A percentile compares a stretch with the other conserved stretches of the same genome.
Evolutionary conservation across 2,888 invertebrate species (phyloP).

Genomic region (Cataglyphis altisquamis): DNA sequence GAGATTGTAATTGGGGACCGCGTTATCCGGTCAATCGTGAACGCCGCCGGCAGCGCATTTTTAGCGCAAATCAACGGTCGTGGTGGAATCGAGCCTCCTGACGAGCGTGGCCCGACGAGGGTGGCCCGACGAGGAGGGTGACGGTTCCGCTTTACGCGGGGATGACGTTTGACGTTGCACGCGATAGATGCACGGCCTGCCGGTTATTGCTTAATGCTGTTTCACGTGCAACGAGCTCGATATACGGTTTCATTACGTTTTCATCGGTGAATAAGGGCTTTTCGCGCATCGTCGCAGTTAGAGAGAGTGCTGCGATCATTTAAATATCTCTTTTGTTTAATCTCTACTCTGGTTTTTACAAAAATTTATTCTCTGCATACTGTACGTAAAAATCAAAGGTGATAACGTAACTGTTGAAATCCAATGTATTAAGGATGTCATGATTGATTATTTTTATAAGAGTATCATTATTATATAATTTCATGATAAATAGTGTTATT

Average conservation of each 20-base stretch:
- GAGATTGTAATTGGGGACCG: conserved; percentile 79
- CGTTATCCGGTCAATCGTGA: conserved; percentile 78
- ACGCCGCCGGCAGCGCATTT: conserved; percentile 72
- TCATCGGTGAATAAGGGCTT: conserved; percentile 10
- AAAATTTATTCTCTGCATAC: neutral
- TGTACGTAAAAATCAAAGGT: neutral
- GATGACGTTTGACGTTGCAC: conserved; percentile 79
- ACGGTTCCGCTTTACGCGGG: conserved; percentile 47
- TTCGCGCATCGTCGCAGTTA: neutral
- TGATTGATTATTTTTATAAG: neutral
- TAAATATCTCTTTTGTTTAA: neutral
- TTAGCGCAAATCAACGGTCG: conserved; percentile 74
- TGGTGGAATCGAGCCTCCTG: conserved; percentile 39
- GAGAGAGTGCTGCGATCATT: neutral
- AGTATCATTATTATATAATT: neutral
- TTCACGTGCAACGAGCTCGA: conserved; percentile 70
- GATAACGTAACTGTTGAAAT: neutral
- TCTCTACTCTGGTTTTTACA: neutral
- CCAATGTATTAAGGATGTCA: neutral
- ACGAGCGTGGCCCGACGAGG: conserved; percentile 29
- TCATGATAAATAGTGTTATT: neutral
- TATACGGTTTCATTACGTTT: conserved; percentile 42
- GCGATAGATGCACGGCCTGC: conserved; percentile 78
- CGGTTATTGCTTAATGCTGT: conserved; percentile 81
- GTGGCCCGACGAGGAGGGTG: conserved; percentile 8